Evolutionary conservation across 2,797 vertebrate genomes (phyloP).

Genomic region (Betta splendens): DNA sequence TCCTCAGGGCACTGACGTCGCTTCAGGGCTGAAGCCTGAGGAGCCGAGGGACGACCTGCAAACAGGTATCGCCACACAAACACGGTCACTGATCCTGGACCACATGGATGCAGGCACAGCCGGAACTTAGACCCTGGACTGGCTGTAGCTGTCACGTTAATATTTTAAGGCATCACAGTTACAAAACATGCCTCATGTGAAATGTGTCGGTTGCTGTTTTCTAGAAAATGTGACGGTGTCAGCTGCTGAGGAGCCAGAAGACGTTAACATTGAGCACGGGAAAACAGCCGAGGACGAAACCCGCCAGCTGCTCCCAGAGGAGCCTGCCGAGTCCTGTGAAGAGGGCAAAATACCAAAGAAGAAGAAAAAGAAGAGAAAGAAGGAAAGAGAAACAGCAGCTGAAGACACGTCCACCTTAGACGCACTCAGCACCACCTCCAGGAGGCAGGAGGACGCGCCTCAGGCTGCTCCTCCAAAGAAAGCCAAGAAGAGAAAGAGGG

Average conservation of each 20-base stretch:
- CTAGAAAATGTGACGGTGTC: constrained; percentile 5
- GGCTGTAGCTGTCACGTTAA: too few species aligned
- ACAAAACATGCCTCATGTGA: too few species aligned
- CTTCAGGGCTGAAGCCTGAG: constrained; percentile 14
- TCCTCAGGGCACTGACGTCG: constrained; percentile 3
- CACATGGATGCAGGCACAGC: too few species aligned
- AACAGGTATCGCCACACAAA: too few species aligned
- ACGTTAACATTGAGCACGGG: constrained; percentile 27
- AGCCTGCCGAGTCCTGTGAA: not conserved
- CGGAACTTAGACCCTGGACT: too few species aligned
- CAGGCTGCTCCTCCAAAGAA: constrained; percentile 26
- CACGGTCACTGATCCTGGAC: constrained; percentile 43
- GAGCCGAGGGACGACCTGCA: constrained; percentile 12
- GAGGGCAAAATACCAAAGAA: constrained; percentile 33
- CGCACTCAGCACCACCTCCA: constrained; percentile 24
- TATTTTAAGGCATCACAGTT: too few species aligned
- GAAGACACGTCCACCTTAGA: constrained; percentile 13
- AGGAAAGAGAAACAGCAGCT: not conserved
- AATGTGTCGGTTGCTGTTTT: not conserved
- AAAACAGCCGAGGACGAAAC: constrained; percentile 10
- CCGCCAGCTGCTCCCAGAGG: constrained; percentile 1
- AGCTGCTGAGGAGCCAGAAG: constrained; percentile 22
- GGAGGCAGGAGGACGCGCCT: constrained; percentile 2
- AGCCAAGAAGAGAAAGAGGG: constrained; percentile 62
- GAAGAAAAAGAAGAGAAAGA: constrained; percentile 61